phyloP scores from a whole-genome alignment of 1,140 invertebrate species.

The Drosophila orosa region DNA sequence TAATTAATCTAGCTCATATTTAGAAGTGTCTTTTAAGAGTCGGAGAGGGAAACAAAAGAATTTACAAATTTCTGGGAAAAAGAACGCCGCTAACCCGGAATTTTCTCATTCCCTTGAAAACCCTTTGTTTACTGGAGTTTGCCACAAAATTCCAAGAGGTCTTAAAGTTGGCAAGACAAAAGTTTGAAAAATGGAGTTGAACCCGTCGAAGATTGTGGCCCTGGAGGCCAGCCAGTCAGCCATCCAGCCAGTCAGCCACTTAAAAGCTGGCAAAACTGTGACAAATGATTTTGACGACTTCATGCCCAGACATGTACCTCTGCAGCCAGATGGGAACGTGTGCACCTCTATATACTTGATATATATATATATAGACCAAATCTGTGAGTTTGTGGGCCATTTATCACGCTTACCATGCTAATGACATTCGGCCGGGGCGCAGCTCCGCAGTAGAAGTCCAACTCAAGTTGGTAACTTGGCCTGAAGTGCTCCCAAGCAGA shows the following conservation, averaged over 20 bases:
- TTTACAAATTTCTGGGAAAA: background rate
- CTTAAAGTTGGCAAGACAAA: slow-evolving; percentile 45
- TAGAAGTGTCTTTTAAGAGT: background rate
- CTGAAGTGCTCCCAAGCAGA: slow-evolving; percentile 47
- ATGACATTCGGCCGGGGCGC: slow-evolving; percentile 67
- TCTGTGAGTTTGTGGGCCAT: slow-evolving; percentile 65
- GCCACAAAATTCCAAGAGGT: slow-evolving; percentile 22
- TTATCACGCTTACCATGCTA: slow-evolving; percentile 81
- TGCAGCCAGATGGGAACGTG: slow-evolving; percentile 16
- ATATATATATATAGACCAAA: slow-evolving; percentile 37
- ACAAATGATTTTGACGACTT: slow-evolving; percentile 80
- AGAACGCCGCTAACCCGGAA: background rate
- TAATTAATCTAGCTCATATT: background rate
- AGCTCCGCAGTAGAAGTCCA: slow-evolving; percentile 21
- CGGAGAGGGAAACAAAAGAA: background rate
- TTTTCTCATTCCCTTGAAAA: slow-evolving; percentile 1
- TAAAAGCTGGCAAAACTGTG: slow-evolving; percentile 76
- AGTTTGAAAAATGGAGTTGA: slow-evolving; percentile 52
- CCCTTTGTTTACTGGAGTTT: background rate
- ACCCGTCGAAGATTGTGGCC: slow-evolving; percentile 38
- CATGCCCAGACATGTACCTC: slow-evolving; percentile 53
- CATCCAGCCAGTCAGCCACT: slow-evolving; percentile 25
- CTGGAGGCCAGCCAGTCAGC: slow-evolving; percentile 32
- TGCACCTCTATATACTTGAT: slow-evolving; percentile 32
- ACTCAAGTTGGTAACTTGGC: slow-evolving; percentile 32